A percentile compares a stretch with the other conserved stretches of the same genome.
phyloP scores from a whole-genome alignment of 2,888 invertebrate species.

The Acronicta aceris region DNA sequence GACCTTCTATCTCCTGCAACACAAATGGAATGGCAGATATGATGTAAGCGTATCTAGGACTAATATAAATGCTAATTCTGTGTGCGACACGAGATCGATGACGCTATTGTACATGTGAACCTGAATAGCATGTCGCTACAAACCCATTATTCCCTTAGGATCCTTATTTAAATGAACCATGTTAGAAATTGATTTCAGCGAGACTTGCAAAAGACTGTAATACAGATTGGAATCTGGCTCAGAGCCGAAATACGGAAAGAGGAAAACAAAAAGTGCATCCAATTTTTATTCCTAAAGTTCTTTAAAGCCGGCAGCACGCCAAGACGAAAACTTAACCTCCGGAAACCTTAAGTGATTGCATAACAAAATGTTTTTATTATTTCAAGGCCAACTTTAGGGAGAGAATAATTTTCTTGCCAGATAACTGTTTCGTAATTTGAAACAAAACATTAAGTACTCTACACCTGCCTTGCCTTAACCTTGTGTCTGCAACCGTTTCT shows the following conservation, averaged over 20 bases:
- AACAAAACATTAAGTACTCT: neutral
- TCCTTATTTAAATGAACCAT: neutral
- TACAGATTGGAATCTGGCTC: slow-evolving; percentile 18
- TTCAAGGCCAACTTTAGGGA: neutral
- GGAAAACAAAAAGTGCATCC: slow-evolving; percentile 15
- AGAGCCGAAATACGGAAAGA: slow-evolving; percentile 22
- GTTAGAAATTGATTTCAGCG: too few species aligned
- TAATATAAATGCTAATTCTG: slow-evolving; percentile 33
- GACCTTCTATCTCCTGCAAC: too few species aligned
- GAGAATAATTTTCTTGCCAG: too few species aligned
- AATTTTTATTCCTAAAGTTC: slow-evolving; percentile 16
- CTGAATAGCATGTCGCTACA: slow-evolving; percentile 1
- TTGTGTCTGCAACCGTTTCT: too few species aligned
- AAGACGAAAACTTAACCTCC: slow-evolving; percentile 17
- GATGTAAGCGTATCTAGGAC: slow-evolving; percentile 20
- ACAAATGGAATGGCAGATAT: too few species aligned
- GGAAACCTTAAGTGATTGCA: slow-evolving; percentile 16
- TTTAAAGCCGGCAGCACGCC: slow-evolving; percentile 31
- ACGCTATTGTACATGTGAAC: slow-evolving; percentile 29
- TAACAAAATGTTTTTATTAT: neutral
- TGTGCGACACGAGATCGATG: slow-evolving; percentile 14
- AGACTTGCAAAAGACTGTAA: neutral
- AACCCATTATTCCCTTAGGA: slow-evolving; percentile 4
- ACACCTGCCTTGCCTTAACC: too few species aligned
- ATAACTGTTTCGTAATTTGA: neutral